Evolutionary conservation across 2,113 vertebrate species (phyloP).

Genomic region (Centropus unirufus): DNA sequence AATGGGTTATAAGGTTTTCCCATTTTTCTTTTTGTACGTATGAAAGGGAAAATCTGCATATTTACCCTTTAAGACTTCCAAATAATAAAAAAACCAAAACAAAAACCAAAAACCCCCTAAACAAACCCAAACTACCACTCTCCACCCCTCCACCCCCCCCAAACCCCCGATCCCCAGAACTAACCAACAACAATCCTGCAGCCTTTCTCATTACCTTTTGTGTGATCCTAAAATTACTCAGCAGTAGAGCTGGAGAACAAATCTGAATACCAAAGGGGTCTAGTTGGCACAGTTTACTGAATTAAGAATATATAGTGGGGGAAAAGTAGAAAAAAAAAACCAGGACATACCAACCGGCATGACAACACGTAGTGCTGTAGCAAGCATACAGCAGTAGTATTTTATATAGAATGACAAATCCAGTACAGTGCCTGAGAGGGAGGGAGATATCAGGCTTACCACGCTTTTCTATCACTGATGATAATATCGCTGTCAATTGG

Average conservation of each 20-base stretch:
- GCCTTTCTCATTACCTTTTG: neutral
- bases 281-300: neutral
- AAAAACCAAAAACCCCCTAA: neutral
- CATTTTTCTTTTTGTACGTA: neutral
- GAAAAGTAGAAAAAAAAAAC: neutral
- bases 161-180: too few relatives aligned
- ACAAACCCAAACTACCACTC: neutral
- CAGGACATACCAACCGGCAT: neutral
- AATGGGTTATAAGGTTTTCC: neutral
- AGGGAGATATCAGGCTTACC: neutral
- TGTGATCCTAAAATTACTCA: neutral
- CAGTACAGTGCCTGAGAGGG: neutral
- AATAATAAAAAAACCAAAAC: neutral
- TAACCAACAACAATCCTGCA: neutral
- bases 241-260: neutral
- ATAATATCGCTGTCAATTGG: neutral
- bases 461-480: neutral
- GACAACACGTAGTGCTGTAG: neutral
- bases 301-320: neutral
- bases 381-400: neutral
- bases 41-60: neutral
- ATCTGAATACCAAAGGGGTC: neutral
- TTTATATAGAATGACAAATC: constrained; percentile 20
- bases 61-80: neutral
- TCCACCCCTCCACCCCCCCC: too few relatives aligned